These are phyloP conservation scores for Sminthurides aquaticus DNA, from an alignment of 2,888 invertebrate species.

Conservation along the genomic window DNA sequence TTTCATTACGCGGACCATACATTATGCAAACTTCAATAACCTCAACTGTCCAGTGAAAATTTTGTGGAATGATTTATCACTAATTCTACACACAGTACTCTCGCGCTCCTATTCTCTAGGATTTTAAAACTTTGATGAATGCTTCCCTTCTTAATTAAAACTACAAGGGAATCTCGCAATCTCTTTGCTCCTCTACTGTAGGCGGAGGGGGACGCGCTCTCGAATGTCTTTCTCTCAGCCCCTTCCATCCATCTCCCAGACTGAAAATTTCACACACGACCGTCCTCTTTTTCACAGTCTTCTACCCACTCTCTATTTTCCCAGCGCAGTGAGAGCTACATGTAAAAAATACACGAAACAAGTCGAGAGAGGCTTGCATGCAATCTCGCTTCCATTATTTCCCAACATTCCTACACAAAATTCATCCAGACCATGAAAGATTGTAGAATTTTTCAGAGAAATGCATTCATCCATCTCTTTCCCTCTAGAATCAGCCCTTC, in stretches of 20 bases:
- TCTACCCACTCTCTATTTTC: neutral
- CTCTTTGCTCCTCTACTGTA: too few species aligned
- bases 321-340: neutral
- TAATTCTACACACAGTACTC: neutral
- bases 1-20: neutral
- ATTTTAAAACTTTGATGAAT: neutral
- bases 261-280: neutral
- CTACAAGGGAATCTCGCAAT: neutral
- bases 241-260: neutral
- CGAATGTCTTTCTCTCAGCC: too few species aligned
- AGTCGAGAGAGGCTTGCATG: neutral
- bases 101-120: too few species aligned
- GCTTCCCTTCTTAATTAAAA: neutral
- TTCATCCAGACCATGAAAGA: neutral
- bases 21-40: neutral
- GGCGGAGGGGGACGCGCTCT: too few species aligned
- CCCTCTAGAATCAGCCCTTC: neutral
- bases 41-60: neutral
- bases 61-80: neutral
- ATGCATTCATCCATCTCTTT: neutral
- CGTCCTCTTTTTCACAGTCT: neutral
- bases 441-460: neutral
- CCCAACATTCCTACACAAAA: neutral
- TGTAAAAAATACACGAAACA: neutral
- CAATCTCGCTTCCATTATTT: neutral